A percentile compares a stretch with the other conserved stretches of the same genome.
These are phyloP conservation scores for Cosmorhoe ocellata DNA, from an alignment of 2,888 invertebrate genomes.

Conservation along the genomic window DNA sequence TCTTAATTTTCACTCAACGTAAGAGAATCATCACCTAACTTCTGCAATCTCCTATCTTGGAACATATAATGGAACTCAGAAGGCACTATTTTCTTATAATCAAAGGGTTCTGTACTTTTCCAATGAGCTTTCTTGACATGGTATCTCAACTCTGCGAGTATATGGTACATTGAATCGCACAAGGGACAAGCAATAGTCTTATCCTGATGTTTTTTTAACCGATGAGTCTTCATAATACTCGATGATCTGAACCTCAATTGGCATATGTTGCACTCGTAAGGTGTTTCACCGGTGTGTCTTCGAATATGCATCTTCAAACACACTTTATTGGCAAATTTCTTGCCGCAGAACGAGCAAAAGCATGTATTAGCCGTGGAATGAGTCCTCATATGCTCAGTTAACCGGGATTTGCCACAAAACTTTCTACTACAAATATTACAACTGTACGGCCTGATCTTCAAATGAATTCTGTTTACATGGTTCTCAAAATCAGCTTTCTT, in stretches of 20 bases:
- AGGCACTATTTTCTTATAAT: constrained; percentile 44
- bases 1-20: neutral
- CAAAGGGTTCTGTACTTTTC: constrained; percentile 47
- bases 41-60: constrained; percentile 18
- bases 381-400: constrained; percentile 44
- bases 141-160: constrained; percentile 50
- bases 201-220: constrained; percentile 49
- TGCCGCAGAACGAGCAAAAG: constrained; percentile 42
- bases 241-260: constrained; percentile 50
- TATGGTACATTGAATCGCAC: constrained; percentile 50
- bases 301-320: constrained; percentile 52
- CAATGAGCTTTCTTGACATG: constrained; percentile 56
- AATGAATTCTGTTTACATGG: constrained; percentile 29
- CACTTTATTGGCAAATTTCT: constrained; percentile 50
- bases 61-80: constrained; percentile 40
- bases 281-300: constrained; percentile 51
- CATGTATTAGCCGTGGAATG: constrained; percentile 41
- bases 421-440: constrained; percentile 25
- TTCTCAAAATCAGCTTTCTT: constrained; percentile 28
- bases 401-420: constrained; percentile 42
- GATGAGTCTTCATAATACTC: constrained; percentile 51
- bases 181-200: constrained; percentile 49
- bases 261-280: constrained; percentile 52
- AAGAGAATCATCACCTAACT: constrained; percentile 13
- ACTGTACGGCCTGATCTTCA: constrained; percentile 29